phyloP scores from a whole-genome alignment of 23 tunicate species.

The Diplosoma virens region DNA sequence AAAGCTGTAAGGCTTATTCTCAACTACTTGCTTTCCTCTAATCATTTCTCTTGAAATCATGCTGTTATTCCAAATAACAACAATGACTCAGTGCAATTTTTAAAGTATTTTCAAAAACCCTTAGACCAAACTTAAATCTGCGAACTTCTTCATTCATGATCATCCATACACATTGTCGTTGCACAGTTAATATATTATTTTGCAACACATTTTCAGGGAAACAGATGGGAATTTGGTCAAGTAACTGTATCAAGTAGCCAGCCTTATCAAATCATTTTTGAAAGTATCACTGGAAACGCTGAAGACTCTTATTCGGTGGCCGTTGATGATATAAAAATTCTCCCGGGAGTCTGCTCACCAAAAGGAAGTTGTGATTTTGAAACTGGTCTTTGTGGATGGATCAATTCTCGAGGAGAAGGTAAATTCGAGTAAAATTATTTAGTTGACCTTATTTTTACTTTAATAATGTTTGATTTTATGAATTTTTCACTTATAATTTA shows the following conservation, averaged over 20 bases:
- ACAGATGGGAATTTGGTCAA: slow-evolving; percentile 59
- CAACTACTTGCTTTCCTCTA: no score
- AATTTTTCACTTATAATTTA: no score
- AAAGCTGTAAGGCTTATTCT: no score
- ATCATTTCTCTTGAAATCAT: no score
- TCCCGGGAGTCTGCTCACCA: slow-evolving; percentile 62
- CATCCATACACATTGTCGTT: no score
- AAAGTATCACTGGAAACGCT: slow-evolving; percentile 47
- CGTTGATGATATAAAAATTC: slow-evolving; percentile 71
- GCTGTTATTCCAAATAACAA: no score
- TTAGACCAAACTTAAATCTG: not conserved
- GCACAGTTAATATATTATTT: no score
- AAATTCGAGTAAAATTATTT: no score
- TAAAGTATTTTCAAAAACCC: not conserved
- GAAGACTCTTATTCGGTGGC: slow-evolving; percentile 59
- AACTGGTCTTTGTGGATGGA: slow-evolving; percentile 73
- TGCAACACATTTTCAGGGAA: slow-evolving; percentile 58
- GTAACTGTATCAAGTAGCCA: slow-evolving; percentile 34
- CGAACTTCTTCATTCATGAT: no score
- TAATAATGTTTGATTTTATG: no score
- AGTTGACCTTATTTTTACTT: no score
- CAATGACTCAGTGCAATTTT: no score
- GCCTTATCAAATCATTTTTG: slow-evolving; percentile 59
- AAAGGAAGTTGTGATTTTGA: slow-evolving; percentile 82
- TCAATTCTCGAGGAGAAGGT: slow-evolving; percentile 75